A percentile compares a stretch with the other conserved stretches of the same genome.
Conservation (phyloP, 2,797 vertebrate species). For the Rachycentron canadum region DNA sequence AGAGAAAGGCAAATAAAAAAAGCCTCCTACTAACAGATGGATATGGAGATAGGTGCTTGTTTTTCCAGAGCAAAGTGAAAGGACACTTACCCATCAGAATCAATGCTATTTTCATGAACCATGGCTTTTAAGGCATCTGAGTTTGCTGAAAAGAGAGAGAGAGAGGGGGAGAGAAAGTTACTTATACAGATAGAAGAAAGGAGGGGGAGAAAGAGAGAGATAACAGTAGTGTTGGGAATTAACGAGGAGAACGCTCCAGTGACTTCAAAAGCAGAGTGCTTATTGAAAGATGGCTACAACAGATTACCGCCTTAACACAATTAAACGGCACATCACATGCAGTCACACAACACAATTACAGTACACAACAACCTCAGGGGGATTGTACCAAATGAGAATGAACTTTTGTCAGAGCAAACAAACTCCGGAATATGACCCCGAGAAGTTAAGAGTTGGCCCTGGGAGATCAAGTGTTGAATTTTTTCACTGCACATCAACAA, state of each 20-base stretch:
- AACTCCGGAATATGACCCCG: neutral
- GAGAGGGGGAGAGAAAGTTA: conserved; percentile 26
- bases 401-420: neutral
- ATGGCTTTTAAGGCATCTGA: conserved; percentile 95
- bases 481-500: neutral
- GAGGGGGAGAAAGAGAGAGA: conserved; percentile 17
- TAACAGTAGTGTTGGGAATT: conserved; percentile 51
- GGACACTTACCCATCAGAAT: conserved; percentile 91
- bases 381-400: neutral
- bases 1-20: neutral
- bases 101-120: conserved; percentile 90
- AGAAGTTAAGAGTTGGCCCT: neutral
- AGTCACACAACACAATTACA: conserved; percentile 25
- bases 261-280: conserved; percentile 67
- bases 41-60: neutral
- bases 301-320: conserved; percentile 60
- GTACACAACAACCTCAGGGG: conserved; percentile 17
- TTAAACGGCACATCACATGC: conserved; percentile 43
- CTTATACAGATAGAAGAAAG: neutral
- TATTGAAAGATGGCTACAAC: conserved; percentile 62
- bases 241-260: conserved; percentile 43
- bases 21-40: neutral
- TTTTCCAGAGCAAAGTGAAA: neutral
- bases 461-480: neutral
- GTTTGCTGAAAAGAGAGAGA: conserved; percentile 87